phyloP scores from a whole-genome alignment of 2,888 invertebrate genomes.

The Steinernema scapterisci region DNA sequence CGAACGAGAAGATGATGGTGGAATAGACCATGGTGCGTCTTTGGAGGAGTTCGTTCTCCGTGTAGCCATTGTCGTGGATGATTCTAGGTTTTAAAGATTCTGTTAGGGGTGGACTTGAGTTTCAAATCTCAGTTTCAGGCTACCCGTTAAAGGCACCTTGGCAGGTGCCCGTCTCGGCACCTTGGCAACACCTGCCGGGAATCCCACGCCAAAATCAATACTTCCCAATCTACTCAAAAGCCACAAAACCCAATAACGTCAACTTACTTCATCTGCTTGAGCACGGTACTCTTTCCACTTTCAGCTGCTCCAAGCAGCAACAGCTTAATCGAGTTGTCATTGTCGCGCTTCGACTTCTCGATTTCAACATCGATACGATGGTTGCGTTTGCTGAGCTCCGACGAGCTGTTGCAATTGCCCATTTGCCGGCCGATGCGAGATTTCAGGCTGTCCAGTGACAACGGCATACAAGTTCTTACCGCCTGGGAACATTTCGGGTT shows the following conservation, averaged over 20 bases:
- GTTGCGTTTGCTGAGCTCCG: slow-evolving; percentile 37
- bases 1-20: slow-evolving; percentile 80
- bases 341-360: slow-evolving; percentile 50
- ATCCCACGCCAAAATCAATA: neutral
- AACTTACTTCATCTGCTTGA: slow-evolving; percentile 93
- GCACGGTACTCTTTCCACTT: slow-evolving; percentile 87
- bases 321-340: slow-evolving; percentile 59
- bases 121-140: too few species aligned
- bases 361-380: slow-evolving; percentile 54
- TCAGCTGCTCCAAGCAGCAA: slow-evolving; percentile 81
- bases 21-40: slow-evolving; percentile 99
- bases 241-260: neutral
- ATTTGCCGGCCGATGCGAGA: slow-evolving; percentile 39
- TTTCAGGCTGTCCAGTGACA: slow-evolving; percentile 30
- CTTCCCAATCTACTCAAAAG: neutral
- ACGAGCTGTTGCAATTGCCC: slow-evolving; percentile 54
- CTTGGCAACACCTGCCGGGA: too few species aligned
- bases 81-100: too few species aligned
- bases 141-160: too few species aligned
- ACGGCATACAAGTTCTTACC: slow-evolving; percentile 7
- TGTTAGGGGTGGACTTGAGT: too few species aligned
- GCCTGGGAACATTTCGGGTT: too few species aligned
- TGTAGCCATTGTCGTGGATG: slow-evolving; percentile 99
- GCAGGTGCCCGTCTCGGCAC: too few species aligned
- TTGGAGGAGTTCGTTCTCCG: slow-evolving; percentile 98